These are phyloP conservation scores for Tipula lateralis DNA, from an alignment of 2,888 invertebrate genomes.

Conservation along the genomic window DNA sequence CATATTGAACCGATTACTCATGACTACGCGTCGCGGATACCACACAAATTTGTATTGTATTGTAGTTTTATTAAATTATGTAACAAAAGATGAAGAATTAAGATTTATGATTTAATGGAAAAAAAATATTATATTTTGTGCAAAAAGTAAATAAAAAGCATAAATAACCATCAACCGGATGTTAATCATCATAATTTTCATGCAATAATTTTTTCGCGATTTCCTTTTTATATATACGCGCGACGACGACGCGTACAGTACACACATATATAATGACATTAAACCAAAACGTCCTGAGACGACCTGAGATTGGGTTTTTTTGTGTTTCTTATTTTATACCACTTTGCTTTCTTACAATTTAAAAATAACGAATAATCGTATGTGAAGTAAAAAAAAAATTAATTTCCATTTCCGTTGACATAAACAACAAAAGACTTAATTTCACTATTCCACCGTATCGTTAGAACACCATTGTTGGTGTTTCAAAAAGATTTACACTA, in stretches of 20 bases:
- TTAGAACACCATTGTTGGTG: not conserved
- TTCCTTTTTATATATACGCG: not conserved
- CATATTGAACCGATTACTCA: not conserved
- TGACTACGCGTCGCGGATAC: not conserved
- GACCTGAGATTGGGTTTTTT: not conserved
- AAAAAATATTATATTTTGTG: not conserved
- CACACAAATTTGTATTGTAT: not conserved
- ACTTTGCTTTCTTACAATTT: not conserved
- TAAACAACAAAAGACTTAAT: not conserved
- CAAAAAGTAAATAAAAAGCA: not conserved
- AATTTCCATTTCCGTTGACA: not conserved
- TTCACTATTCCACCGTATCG: not conserved
- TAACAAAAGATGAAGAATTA: not conserved
- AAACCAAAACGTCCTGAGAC: not conserved
- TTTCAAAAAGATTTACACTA: not conserved
- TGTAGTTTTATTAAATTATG: not conserved
- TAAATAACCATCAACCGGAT: not conserved
- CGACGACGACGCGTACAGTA: not conserved
- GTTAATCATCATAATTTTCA: constrained; percentile 15
- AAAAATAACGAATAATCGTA: not conserved
- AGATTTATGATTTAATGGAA: not conserved
- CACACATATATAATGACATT: not conserved
- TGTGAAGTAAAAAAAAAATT: not conserved
- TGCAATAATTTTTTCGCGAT: not conserved
- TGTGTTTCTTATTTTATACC: not conserved